Conservation (phyloP, 2,888 invertebrate species). For the Melieria crassipennis region DNA sequence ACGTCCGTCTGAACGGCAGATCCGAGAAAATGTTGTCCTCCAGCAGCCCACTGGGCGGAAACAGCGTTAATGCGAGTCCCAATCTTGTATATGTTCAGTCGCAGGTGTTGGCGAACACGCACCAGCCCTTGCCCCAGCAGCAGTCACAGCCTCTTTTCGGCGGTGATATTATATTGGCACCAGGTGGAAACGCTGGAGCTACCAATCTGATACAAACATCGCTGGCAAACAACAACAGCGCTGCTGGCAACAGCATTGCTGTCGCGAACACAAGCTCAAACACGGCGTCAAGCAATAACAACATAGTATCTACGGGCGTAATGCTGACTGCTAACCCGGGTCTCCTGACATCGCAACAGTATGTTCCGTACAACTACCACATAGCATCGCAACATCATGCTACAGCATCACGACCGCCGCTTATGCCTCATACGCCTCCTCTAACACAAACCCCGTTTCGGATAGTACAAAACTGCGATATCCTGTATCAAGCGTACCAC, state of each 20-base stretch:
- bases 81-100: slow-evolving; percentile 48
- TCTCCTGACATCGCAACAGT: slow-evolving; percentile 55
- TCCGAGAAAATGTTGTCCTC: slow-evolving; percentile 51
- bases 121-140: slow-evolving; percentile 32
- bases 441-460: slow-evolving; percentile 59
- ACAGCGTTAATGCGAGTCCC: slow-evolving; percentile 41
- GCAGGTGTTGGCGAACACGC: slow-evolving; percentile 37
- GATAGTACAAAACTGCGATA: slow-evolving; percentile 69
- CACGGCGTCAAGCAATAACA: slow-evolving; percentile 44
- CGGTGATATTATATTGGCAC: slow-evolving; percentile 46
- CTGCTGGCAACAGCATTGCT: slow-evolving; percentile 28
- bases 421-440: slow-evolving; percentile 57
- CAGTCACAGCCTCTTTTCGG: slow-evolving; percentile 47
- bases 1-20: slow-evolving; percentile 62
- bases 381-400: slow-evolving; percentile 61
- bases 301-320: slow-evolving; percentile 48
- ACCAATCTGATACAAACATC: slow-evolving; percentile 47
- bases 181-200: slow-evolving; percentile 38
- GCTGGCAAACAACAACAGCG: slow-evolving; percentile 45
- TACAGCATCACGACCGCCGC: slow-evolving; percentile 51
- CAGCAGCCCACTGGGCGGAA: slow-evolving; percentile 39
- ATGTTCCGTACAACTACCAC: slow-evolving; percentile 48
- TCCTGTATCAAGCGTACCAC: slow-evolving; percentile 67
- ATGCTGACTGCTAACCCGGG: slow-evolving; percentile 59
- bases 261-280: slow-evolving; percentile 33